Evolutionary conservation across 2,113 vertebrate species (phyloP).

Genomic region (Sprattus sprattus): DNA sequence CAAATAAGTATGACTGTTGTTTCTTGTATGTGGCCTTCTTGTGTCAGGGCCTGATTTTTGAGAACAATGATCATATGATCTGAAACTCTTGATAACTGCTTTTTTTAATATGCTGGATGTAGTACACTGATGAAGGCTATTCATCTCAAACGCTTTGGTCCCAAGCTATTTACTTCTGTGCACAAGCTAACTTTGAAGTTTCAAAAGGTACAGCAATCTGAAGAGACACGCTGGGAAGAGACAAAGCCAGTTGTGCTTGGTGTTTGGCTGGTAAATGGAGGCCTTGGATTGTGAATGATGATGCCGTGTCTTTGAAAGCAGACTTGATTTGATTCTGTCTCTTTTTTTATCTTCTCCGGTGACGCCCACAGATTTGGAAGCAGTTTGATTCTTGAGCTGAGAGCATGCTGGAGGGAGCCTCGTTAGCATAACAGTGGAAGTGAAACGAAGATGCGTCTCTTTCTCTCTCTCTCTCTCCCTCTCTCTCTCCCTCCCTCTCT

Average conservation of each 20-base stretch:
- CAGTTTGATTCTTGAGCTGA: constrained; percentile 27
- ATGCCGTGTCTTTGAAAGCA: constrained; percentile 9
- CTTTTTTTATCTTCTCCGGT: background rate
- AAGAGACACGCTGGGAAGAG: background rate
- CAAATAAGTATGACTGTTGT: no score
- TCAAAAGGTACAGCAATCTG: background rate
- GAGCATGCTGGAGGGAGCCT: constrained; percentile 27
- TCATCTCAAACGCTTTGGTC: no score
- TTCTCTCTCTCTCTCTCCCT: no score
- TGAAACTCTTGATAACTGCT: no score
- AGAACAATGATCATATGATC: no score
- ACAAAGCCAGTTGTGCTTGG: background rate
- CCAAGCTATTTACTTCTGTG: background rate
- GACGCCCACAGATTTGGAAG: constrained; percentile 26
- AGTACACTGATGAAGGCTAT: no score
- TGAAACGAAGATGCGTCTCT: no score
- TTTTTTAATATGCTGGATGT: background rate
- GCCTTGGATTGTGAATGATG: no score
- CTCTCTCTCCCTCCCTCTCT: no score
- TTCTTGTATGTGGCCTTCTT: no score
- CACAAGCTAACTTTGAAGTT: background rate
- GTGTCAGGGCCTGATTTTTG: no score
- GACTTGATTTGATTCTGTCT: background rate
- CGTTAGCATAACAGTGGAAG: constrained; percentile 50
- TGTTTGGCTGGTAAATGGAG: background rate